phyloP scores from a whole-genome alignment of 2,797 vertebrate genomes.

The Octomys mimax region DNA sequence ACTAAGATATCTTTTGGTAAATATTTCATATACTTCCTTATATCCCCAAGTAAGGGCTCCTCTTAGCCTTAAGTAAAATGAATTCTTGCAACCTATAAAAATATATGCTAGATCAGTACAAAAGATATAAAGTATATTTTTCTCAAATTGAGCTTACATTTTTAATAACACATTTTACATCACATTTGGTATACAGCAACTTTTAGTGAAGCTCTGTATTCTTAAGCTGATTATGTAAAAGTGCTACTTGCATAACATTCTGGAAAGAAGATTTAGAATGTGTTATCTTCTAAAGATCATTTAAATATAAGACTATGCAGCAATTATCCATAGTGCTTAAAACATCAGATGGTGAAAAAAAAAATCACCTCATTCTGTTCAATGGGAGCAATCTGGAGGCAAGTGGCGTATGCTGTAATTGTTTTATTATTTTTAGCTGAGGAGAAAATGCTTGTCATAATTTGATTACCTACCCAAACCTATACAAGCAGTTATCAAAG shows the following conservation, averaged over 20 bases:
- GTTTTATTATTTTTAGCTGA: conserved; percentile 77
- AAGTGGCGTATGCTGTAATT: conserved; percentile 65
- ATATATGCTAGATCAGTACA: conserved; percentile 52
- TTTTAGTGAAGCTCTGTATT: conserved; percentile 75
- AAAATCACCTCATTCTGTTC: conserved; percentile 77
- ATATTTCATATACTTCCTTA: background rate
- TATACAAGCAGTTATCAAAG: background rate
- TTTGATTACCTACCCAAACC: conserved; percentile 61
- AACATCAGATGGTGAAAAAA: conserved; percentile 81
- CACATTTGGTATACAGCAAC: conserved; percentile 73
- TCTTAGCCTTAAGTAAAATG: conserved; percentile 7
- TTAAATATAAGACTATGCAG: conserved; percentile 83
- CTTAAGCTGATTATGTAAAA: conserved; percentile 82
- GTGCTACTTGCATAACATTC: conserved; percentile 82
- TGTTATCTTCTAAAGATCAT: conserved; percentile 84
- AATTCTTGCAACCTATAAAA: conserved; percentile 30
- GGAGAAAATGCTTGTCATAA: conserved; percentile 63
- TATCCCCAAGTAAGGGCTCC: background rate
- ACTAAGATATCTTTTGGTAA: background rate
- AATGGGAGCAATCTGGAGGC: conserved; percentile 74
- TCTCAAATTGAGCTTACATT: conserved; percentile 71
- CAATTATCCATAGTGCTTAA: conserved; percentile 83
- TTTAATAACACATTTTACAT: conserved; percentile 80
- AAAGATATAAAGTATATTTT: conserved; percentile 69
- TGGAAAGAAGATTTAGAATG: conserved; percentile 81